Percentiles rank a stretch among this genome's conserved stretches.
Conservation (phyloP, 2,888 invertebrate species). For the Mythimna vitellina region DNA sequence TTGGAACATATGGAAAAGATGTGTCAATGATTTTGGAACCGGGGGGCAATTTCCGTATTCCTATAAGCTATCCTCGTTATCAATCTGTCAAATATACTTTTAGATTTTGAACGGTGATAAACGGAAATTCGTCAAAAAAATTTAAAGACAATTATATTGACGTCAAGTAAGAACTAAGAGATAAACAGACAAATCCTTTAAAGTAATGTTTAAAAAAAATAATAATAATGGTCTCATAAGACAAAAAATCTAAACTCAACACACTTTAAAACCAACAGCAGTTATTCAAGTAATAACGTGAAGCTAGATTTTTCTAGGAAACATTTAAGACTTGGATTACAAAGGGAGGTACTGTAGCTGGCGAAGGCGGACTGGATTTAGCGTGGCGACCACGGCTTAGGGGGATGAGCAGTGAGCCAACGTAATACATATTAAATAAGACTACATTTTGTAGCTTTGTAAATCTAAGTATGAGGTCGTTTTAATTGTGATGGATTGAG, state of each 20-base stretch:
- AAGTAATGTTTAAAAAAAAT: not conserved
- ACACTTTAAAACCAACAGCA: conserved; percentile 12
- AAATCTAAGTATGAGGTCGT: conserved; percentile 7
- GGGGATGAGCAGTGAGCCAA: conserved; percentile 48
- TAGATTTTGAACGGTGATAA: no score
- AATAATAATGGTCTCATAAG: not conserved
- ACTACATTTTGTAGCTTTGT: conserved; percentile 29
- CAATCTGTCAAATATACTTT: no score
- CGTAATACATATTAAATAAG: conserved; percentile 62
- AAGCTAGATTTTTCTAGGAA: conserved; percentile 58
- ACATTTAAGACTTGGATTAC: conserved; percentile 55
- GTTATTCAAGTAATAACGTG: conserved; percentile 28
- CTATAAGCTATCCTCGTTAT: no score
- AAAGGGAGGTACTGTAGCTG: conserved; percentile 38
- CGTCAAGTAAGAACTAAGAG: not conserved
- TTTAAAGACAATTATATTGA: no score
- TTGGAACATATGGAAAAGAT: no score
- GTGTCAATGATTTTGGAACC: no score
- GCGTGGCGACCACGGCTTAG: conserved; percentile 50
- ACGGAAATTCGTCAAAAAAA: no score
- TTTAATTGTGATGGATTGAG: conserved; percentile 20
- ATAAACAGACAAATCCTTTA: not conserved
- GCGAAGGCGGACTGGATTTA: conserved; percentile 54
- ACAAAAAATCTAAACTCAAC: not conserved
- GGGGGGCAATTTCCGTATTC: no score